Evolutionary conservation across 1,140 invertebrate species (phyloP), one percentile per base, ranked within the genome.

Genomic region (Tachypleus tridentatus): DNA sequence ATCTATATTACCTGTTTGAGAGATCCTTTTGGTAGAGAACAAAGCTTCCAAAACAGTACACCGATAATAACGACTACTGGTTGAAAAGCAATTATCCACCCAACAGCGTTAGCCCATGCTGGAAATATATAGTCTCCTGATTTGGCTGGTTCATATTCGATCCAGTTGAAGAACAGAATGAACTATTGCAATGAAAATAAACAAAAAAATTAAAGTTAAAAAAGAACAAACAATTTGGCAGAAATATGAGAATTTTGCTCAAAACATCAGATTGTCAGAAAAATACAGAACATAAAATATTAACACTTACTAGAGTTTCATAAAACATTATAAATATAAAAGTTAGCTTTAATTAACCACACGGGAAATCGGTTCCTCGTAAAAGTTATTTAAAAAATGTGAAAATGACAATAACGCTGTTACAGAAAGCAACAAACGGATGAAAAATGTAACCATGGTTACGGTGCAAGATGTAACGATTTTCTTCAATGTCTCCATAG

Each of bases 101-200:
- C 77, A 6, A 79, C 64, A 10, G 67, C 71, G 57, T 78, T 73
- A 7, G 74, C 75, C 75, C 76, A 79, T 4, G 62, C 64, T 4
- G 77, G 77, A 62, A 71, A 78, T 8, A 69, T 49, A 11, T 73
- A 73, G 61, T 82, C 78, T 0, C 89, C 89, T 69, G 86, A 87
- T 0, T 80, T 83, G 0, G 86, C 81, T 0, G 86, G 86, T 63
- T 85, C 85, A 72, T 90, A 89, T 70, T 90, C 85, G 49, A 90
- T 82, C 86, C 86, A 87, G 71, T 89, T 90, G 77, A 91, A 90
- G 62, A 88, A 83, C 29, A 91, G 76, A 53, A 91, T 86, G 69
- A 88, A 87, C 86, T 88, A 54, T 54, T 29, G 29, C 29, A 29
- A 29, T 29, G 29, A 29, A 29, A 75, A 57, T 76, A 77, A 67